Percentiles rank a stretch among this genome's conserved stretches.
These are phyloP conservation scores for Synergus gifuensis DNA, from an alignment of 2,888 invertebrate species.

Conservation along the genomic window DNA sequence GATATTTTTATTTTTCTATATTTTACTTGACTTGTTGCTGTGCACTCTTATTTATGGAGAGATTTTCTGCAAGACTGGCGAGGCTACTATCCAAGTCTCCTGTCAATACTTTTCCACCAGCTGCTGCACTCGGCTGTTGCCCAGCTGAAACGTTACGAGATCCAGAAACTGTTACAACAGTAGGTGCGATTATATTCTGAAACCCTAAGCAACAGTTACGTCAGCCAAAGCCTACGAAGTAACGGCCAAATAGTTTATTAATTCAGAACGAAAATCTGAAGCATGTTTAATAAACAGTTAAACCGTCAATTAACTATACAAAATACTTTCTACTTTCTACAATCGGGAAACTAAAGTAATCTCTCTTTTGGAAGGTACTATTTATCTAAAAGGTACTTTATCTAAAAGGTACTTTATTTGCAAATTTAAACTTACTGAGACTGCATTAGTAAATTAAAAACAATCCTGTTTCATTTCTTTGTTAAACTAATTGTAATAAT, in stretches of 20 bases:
- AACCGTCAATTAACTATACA: background rate
- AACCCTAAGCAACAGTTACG: conserved; percentile 80
- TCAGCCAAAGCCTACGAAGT: conserved; percentile 60
- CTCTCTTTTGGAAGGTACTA: background rate
- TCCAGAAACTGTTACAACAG: background rate
- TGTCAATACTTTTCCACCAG: conserved; percentile 87
- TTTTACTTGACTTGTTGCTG: conserved; percentile 86
- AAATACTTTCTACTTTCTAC: background rate
- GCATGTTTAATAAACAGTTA: background rate
- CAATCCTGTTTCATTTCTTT: background rate
- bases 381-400: background rate
- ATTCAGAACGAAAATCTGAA: background rate
- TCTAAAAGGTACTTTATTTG: too few species aligned
- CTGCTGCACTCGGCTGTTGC: conserved; percentile 53
- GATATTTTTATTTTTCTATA: conserved; percentile 21
- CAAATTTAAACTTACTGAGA: background rate
- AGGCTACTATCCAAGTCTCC: conserved; percentile 96
- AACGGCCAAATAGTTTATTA: background rate
- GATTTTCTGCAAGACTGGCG: conserved; percentile 95
- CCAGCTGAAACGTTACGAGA: conserved; percentile 68
- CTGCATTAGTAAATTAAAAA: background rate
- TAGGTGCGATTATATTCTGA: conserved; percentile 66
- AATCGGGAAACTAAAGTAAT: background rate
- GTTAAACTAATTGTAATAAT: background rate
- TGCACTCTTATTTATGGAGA: conserved; percentile 90